Conservation (phyloP, 2,113 vertebrate genomes). For the Hemibates koningsi region DNA sequence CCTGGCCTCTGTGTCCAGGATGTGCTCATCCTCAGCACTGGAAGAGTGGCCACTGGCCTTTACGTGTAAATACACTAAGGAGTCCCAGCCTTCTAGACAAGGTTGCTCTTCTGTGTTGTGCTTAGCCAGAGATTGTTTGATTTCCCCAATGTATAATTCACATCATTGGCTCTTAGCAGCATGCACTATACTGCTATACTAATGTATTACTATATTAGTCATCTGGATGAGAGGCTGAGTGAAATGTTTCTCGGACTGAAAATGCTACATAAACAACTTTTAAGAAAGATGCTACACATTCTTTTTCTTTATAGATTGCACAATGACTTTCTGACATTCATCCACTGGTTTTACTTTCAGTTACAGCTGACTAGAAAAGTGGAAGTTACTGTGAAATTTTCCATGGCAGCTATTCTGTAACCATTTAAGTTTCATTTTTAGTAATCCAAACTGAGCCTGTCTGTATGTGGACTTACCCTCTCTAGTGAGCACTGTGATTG, state of each 20-base stretch:
- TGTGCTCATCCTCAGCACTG: no score
- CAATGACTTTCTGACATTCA: background rate
- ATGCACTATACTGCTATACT: background rate
- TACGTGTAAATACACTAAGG: background rate
- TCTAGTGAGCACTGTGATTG: slow-evolving; percentile 85
- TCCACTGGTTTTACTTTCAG: background rate
- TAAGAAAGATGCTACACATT: background rate
- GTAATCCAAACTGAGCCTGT: background rate
- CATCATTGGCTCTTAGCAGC: background rate
- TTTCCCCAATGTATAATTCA: background rate
- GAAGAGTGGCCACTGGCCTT: background rate
- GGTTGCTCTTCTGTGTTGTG: background rate
- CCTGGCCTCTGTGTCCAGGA: background rate
- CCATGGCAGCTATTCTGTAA: background rate
- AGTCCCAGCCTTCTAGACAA: background rate
- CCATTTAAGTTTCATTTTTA: slow-evolving; percentile 11
- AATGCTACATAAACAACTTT: background rate
- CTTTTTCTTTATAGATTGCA: background rate
- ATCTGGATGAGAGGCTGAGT: background rate
- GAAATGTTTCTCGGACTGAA: background rate
- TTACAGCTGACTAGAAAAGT: background rate
- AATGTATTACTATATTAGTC: background rate
- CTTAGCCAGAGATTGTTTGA: background rate
- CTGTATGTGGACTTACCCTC: slow-evolving; percentile 75
- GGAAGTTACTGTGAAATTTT: slow-evolving; percentile 3